These are phyloP conservation scores for Stigmatopora nigra DNA, from an alignment of 2,113 vertebrate genomes.

Conservation along the genomic window DNA sequence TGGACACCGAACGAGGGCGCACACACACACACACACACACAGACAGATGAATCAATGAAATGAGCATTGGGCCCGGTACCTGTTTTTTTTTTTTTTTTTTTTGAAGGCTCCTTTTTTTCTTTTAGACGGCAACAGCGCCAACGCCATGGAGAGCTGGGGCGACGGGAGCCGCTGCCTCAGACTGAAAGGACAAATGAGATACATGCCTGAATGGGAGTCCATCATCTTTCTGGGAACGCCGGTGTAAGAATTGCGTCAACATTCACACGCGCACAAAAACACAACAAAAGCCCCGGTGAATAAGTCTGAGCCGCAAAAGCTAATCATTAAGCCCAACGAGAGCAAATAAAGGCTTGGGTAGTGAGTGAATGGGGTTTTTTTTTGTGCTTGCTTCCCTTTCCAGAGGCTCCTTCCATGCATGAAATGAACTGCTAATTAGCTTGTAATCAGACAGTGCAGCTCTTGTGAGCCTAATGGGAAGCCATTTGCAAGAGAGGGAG, in stretches of 20 bases:
- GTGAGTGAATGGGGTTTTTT: constrained; percentile 44
- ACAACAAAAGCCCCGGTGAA: constrained; percentile 41
- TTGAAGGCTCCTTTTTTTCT: too few relatives aligned
- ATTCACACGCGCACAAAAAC: constrained; percentile 11
- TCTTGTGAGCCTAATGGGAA: constrained; percentile 67
- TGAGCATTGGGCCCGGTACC: too few relatives aligned
- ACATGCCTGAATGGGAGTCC: constrained; percentile 73
- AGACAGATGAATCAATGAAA: too few relatives aligned
- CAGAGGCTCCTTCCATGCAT: constrained; percentile 63
- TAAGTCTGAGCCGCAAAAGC: constrained; percentile 33
- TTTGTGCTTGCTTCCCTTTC: too few relatives aligned
- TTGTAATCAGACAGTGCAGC: constrained; percentile 67
- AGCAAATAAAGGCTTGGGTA: constrained; percentile 61
- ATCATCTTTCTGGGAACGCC: constrained; percentile 73
- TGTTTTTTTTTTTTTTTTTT: too few relatives aligned
- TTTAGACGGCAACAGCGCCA: constrained; percentile 67
- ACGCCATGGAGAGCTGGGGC: constrained; percentile 68
- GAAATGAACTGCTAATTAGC: constrained; percentile 69
- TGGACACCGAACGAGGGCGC: background rate
- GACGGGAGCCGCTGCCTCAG: constrained; percentile 68
- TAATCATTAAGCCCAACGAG: constrained; percentile 50
- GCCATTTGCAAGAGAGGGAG: constrained; percentile 53
- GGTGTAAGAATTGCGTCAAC: constrained; percentile 41
- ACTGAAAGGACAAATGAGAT: constrained; percentile 73
- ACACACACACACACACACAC: background rate